Conservation (phyloP, 2,113 vertebrate genomes). For the Chascanopsetta lugubris region DNA sequence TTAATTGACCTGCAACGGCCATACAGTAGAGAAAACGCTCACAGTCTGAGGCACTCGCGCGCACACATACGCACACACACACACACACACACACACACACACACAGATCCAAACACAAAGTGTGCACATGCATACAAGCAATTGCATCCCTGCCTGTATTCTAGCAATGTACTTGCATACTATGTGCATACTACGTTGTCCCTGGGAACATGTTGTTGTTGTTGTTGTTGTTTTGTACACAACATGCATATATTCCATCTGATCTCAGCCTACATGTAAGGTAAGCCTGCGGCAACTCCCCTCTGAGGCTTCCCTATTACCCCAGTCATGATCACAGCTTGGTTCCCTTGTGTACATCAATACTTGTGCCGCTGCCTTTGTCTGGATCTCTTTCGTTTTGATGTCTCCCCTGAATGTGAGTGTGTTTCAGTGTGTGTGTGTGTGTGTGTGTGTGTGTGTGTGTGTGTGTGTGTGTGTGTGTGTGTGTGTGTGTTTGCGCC, state of each 20-base stretch:
- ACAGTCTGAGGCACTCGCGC: constrained; percentile 4
- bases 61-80: not conserved
- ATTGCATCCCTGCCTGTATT: not conserved
- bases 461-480: not conserved
- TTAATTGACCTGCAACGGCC: constrained; percentile 74
- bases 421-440: constrained; percentile 4
- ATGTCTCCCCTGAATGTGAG: constrained; percentile 34
- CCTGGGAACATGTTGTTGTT: constrained; percentile 23
- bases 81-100: constrained; percentile 4
- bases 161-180: not conserved
- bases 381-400: constrained; percentile 59
- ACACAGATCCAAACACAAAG: constrained; percentile 5
- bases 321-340: constrained; percentile 56
- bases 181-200: not conserved
- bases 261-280: constrained; percentile 59
- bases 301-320: constrained; percentile 50
- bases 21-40: constrained; percentile 49
- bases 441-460: not conserved
- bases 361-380: constrained; percentile 54
- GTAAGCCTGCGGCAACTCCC: constrained; percentile 58
- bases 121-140: not conserved
- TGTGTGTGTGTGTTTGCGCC: constrained; percentile 2
- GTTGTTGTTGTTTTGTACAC: constrained; percentile 57
- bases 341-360: constrained; percentile 50
- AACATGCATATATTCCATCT: constrained; percentile 66